Base-by-base conservation (phyloP, 2,797 vertebrate genomes). In the Pelochelys cantorii region DNA sequence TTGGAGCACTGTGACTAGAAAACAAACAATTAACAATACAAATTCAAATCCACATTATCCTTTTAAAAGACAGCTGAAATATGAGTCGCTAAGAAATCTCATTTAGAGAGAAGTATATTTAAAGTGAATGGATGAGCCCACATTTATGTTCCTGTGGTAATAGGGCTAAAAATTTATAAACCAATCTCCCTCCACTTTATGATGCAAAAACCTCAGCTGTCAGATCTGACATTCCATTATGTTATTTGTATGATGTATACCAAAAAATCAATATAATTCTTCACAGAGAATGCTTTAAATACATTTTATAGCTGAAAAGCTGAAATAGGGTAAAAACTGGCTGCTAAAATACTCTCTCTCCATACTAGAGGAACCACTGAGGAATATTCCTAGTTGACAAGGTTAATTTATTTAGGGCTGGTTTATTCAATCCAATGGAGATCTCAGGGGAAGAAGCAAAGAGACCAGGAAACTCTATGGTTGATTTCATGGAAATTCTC, bases 61-160 rank as follows among this genome's bases (percentile, higher is more conserved):
- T 83, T 71, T 79, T 68, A 86, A 88, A 83, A 88, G 17, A 92
- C 83, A 90, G 31, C 10, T 84, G 68, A 94, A 93, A 88, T 17
- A 71, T 13, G 77, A 86, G 13, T 27, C 71, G 87, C 48, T 81
- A 88, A 59, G 27, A 81, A 86, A 88, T 37, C 4, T 89, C n/a
- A 71, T 82, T 88, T 91, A 81, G 29, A 84, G 3, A 93, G 22
- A 93, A 80, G 7, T 71, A 68, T 83, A 92, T 2, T 3, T 53
- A 88, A 81, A 31, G 20, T 20, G 2, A 53, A 91, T 75, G 6
- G 15, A n/a, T 62, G 56, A 83, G 83, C 2, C 14, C 31, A 80
- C 37, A 52, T 59, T 88, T 83, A 83, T 78, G 27, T 52, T 84
- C 42, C 52, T 60, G 62, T 53, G 20, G 85, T 74, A 88, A 83